phyloP scores from a whole-genome alignment of 2,113 vertebrate genomes.

The Perccottus glenii region DNA sequence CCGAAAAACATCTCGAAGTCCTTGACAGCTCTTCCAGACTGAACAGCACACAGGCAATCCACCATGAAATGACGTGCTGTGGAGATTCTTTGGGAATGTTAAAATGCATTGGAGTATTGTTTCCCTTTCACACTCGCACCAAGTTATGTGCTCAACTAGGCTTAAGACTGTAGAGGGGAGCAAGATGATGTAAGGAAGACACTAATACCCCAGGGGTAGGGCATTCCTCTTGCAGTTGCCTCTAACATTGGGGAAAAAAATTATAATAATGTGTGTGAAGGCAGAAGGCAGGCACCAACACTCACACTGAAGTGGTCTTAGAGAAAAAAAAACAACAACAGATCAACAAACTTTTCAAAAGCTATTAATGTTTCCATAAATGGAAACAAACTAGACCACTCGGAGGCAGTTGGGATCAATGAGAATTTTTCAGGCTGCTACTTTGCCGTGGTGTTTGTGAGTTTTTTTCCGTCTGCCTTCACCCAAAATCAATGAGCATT shows the following conservation, averaged over 20 bases:
- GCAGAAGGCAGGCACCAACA: slow-evolving; percentile 8
- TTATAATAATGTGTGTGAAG: slow-evolving; percentile 39
- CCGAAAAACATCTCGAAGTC: slow-evolving; percentile 3
- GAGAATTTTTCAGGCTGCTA: slow-evolving; percentile 60
- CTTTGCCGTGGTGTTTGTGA: slow-evolving; percentile 26
- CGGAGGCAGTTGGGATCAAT: slow-evolving; percentile 50
- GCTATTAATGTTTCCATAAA: slow-evolving; percentile 34
- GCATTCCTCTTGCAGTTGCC: too few relatives aligned
- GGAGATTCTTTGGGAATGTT: slow-evolving; percentile 19
- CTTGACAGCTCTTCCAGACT: slow-evolving; percentile 22
- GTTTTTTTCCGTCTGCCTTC: slow-evolving; percentile 48
- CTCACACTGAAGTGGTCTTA: slow-evolving; percentile 18
- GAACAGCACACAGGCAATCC: slow-evolving; percentile 5
- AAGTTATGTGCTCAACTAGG: slow-evolving; percentile 4
- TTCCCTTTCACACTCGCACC: neutral
- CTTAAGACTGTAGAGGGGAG: slow-evolving; percentile 1
- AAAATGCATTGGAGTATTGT: slow-evolving; percentile 1
- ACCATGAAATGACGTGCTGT: slow-evolving; percentile 22
- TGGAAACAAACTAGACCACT: slow-evolving; percentile 47
- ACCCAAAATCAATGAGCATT: slow-evolving; percentile 69
- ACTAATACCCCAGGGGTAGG: neutral
- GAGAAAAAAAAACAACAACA: slow-evolving; percentile 8
- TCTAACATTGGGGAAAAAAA: neutral
- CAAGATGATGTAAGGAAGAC: slow-evolving; percentile 18
- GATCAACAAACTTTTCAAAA: slow-evolving; percentile 28